Percentiles rank a stretch among this genome's conserved stretches.
These are phyloP conservation scores for Drosophila setosimentum DNA, from an alignment of 2,888 invertebrate species.

Conservation along the genomic window DNA sequence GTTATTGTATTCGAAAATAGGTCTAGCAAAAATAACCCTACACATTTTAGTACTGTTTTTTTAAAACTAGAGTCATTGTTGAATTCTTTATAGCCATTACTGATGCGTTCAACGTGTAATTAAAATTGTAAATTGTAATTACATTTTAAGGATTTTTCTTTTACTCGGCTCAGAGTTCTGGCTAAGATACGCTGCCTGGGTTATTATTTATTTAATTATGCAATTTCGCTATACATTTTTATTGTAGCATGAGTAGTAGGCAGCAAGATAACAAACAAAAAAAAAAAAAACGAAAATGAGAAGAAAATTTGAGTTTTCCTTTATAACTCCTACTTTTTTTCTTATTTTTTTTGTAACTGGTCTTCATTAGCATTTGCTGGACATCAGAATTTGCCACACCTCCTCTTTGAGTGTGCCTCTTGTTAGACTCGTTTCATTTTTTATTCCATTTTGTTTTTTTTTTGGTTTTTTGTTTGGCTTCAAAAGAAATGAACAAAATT, in stretches of 20 bases:
- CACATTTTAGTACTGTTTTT: not conserved
- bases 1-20: not conserved
- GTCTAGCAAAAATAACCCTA: accelerated
- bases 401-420: conserved; percentile 2
- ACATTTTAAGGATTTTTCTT: conserved; percentile 5
- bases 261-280: no score
- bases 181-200: conserved; percentile 35
- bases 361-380: conserved; percentile 60
- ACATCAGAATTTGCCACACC: conserved; percentile 39
- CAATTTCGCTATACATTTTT: conserved; percentile 53
- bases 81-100: not conserved
- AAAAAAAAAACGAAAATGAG: conserved; percentile 1
- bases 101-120: not conserved
- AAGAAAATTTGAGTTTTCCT: conserved; percentile 29
- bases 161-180: conserved; percentile 21
- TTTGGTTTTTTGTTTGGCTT: conserved; percentile 3
- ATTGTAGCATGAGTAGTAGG: conserved; percentile 2
- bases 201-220: conserved; percentile 68
- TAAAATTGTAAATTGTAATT: not conserved
- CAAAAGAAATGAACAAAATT: conserved; percentile 39
- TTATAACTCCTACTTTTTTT: conserved; percentile 13
- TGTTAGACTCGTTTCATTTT: not conserved
- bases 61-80: not conserved
- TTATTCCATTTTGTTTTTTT: not conserved
- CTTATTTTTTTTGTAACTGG: conserved; percentile 7